phyloP scores from a whole-genome alignment of 37 sponge, comb jelly and placozoan species.

The Ephydatia muelleri region DNA sequence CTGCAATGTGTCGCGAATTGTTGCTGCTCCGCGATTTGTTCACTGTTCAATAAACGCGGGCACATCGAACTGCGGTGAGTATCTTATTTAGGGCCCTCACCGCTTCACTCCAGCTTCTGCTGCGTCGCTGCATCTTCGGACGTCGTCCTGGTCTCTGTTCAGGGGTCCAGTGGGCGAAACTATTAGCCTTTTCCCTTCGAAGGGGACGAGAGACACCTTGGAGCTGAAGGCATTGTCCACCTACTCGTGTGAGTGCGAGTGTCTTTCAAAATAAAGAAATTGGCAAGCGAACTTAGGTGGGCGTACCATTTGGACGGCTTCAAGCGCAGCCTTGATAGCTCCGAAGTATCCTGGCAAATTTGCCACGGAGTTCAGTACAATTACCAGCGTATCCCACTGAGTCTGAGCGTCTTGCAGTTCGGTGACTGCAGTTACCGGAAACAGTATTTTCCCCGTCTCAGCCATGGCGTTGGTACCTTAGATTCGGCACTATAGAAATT shows the following conservation, averaged over 20 bases:
- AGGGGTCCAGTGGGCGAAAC: constrained; percentile 66
- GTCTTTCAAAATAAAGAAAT: no score
- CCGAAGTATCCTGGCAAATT: neutral
- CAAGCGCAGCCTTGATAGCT: neutral
- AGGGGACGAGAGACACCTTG: neutral
- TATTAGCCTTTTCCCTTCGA: constrained; percentile 9
- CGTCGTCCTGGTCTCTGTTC: constrained; percentile 58
- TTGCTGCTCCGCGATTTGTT: no score
- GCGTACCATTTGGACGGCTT: neutral
- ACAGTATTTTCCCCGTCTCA: neutral
- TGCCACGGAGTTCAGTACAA: neutral
- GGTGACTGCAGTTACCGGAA: neutral
- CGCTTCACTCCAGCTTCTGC: constrained; percentile 24
- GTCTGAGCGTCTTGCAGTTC: neutral
- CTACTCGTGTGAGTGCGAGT: neutral
- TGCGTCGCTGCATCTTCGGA: constrained; percentile 45
- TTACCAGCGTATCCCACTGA: neutral
- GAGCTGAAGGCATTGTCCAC: neutral
- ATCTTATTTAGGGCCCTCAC: neutral
- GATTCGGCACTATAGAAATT: no score
- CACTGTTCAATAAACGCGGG: no score
- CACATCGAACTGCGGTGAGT: no score
- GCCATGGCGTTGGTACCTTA: no score
- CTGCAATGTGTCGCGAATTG: no score
- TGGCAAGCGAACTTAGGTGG: neutral